phyloP scores from a whole-genome alignment of 2,888 invertebrate species.

The Craniophora ligustri region DNA sequence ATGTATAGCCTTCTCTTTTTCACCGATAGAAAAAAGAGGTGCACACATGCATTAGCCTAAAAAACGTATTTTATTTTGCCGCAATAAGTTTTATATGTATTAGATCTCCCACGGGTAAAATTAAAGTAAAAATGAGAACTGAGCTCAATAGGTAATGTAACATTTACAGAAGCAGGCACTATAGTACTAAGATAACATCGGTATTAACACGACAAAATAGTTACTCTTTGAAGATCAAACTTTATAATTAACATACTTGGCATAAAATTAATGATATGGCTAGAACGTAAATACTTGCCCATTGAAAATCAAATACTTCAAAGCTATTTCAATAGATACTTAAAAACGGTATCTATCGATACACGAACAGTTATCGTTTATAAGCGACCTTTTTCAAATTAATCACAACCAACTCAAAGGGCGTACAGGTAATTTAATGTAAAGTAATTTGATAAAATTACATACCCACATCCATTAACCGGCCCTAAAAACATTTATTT shows the following conservation, averaged over 20 bases:
- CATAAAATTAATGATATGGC: too few relatives aligned
- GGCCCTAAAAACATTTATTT: conserved; percentile 28
- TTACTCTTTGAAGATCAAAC: background rate
- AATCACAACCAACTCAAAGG: conserved; percentile 2
- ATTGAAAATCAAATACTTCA: background rate
- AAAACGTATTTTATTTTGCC: too few relatives aligned
- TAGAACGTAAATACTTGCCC: too few relatives aligned
- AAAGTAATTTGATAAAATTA: conserved; percentile 38
- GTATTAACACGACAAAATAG: conserved; percentile 20
- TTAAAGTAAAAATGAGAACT: too few relatives aligned
- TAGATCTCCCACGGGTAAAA: too few relatives aligned
- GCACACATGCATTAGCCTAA: too few relatives aligned
- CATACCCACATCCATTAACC: conserved; percentile 9
- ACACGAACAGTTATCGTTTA: conserved; percentile 2
- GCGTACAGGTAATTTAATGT: conserved; percentile 21
- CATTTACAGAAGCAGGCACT: too few relatives aligned
- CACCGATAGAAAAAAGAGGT: too few relatives aligned
- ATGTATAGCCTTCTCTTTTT: too few relatives aligned
- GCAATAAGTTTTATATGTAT: too few relatives aligned
- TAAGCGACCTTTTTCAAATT: conserved; percentile 5
- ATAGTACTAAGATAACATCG: conserved; percentile 13
- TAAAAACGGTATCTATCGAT: background rate
- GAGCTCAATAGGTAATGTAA: too few relatives aligned
- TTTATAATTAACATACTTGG: too few relatives aligned
- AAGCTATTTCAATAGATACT: background rate